phyloP scores from a whole-genome alignment of 2,888 invertebrate genomes.

The Drosophila emarginata region DNA sequence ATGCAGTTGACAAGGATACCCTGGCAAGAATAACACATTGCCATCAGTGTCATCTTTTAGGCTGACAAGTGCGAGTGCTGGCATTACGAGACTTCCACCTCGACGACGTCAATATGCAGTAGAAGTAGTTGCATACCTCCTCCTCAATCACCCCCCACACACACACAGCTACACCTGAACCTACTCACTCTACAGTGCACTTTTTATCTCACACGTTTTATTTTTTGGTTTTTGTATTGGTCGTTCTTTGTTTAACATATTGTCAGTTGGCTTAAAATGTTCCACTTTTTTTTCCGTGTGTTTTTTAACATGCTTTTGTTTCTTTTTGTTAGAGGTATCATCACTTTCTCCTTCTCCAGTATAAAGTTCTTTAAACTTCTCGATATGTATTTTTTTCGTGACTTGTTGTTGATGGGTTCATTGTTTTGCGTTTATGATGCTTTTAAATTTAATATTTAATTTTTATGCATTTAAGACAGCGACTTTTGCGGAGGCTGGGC shows the following conservation, averaged over 20 bases:
- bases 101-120: slow-evolving; percentile 37
- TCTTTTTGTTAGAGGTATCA: slow-evolving; percentile 35
- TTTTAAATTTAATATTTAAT: slow-evolving; percentile 80
- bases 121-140: not conserved
- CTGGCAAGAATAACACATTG: slow-evolving; percentile 57
- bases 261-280: slow-evolving; percentile 40
- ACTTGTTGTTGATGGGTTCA: slow-evolving; percentile 40
- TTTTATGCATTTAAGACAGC: slow-evolving; percentile 61
- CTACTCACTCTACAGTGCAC: not conserved
- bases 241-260: slow-evolving; percentile 44
- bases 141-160: not conserved
- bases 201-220: not conserved
- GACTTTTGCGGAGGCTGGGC: not conserved
- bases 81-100: slow-evolving; percentile 61
- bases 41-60: slow-evolving; percentile 74
- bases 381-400: slow-evolving; percentile 1
- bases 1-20: slow-evolving; percentile 28
- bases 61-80: slow-evolving; percentile 70
- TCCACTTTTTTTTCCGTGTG: slow-evolving; percentile 7
- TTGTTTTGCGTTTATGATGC: slow-evolving; percentile 70
- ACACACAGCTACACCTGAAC: not conserved
- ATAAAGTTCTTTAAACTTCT: not conserved
- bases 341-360: slow-evolving; percentile 16
- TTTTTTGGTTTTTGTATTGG: slow-evolving; percentile 1
- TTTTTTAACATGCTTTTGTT: slow-evolving; percentile 8